Percentiles rank a stretch among this genome's conserved stretches.
Evolutionary conservation across 2,113 vertebrate species (phyloP).

Genomic region (Morphnarchus princeps): DNA sequence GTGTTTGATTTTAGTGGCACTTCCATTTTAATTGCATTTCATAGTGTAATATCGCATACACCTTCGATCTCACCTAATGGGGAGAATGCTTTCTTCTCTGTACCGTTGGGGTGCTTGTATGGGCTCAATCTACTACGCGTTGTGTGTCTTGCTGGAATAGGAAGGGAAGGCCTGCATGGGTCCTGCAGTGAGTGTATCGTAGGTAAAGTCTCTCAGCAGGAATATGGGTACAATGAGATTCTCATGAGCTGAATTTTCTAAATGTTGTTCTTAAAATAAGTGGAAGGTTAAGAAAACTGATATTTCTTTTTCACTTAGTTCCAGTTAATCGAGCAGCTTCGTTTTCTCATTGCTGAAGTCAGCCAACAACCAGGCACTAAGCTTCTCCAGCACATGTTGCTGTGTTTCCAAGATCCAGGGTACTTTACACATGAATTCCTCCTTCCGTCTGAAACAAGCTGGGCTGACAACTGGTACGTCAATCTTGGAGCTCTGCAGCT

Average conservation of each 20-base stretch:
- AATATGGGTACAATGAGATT: background rate
- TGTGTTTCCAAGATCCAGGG: slow-evolving; percentile 24
- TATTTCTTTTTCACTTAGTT: slow-evolving; percentile 11
- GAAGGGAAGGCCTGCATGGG: background rate
- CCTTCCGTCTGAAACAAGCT: slow-evolving; percentile 39
- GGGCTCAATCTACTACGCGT: background rate
- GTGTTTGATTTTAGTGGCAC: background rate
- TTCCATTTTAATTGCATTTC: background rate
- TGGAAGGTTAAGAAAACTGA: background rate
- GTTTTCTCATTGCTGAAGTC: slow-evolving; percentile 22
- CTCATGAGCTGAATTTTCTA: background rate
- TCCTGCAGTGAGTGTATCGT: background rate
- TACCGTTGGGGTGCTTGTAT: background rate
- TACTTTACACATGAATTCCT: slow-evolving; percentile 57
- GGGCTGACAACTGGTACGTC: slow-evolving; percentile 43
- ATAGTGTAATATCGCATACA: background rate
- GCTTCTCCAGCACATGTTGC: slow-evolving; percentile 27
- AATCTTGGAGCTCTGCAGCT: background rate
- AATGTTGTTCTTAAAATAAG: background rate
- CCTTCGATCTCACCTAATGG: background rate
- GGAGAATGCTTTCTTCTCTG: background rate
- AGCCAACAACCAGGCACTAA: slow-evolving; percentile 25
- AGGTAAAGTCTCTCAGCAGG: background rate
- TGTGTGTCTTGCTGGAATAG: background rate
- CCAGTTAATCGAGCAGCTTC: background rate